Conservation (phyloP, 2,113 vertebrate genomes). For the Triplophysa dalaica region DNA sequence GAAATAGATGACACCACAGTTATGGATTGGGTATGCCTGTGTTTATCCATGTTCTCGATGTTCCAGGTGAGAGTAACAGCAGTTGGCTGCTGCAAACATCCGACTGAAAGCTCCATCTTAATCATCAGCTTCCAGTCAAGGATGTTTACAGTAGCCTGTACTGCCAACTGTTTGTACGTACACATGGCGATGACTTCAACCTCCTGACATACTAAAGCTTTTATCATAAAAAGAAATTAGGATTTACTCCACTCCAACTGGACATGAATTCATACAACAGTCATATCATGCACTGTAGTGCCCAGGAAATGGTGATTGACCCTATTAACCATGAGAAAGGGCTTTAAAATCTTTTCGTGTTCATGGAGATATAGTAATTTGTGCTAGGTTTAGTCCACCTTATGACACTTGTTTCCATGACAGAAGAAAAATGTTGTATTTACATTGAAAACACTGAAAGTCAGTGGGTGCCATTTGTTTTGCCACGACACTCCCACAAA, state of each 20-base stretch:
- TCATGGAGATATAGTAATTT: constrained; percentile 25
- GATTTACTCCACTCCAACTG: too few relatives aligned
- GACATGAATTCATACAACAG: too few relatives aligned
- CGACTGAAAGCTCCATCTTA: constrained; percentile 93
- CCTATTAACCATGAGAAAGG: too few relatives aligned
- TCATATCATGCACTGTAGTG: too few relatives aligned
- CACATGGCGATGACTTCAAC: not conserved
- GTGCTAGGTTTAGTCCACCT: constrained; percentile 1
- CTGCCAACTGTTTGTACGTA: constrained; percentile 63
- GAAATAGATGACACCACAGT: too few relatives aligned
- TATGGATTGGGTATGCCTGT: not conserved
- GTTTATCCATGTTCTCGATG: not conserved
- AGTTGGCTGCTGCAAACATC: constrained; percentile 99
- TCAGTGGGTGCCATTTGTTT: constrained; percentile 48
- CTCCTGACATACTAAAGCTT: not conserved
- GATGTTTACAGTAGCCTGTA: constrained; percentile 98
- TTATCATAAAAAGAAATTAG: too few relatives aligned
- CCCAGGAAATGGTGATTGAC: too few relatives aligned
- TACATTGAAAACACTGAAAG: constrained; percentile 71
- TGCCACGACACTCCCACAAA: constrained; percentile 54
- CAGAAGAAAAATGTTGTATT: constrained; percentile 55
- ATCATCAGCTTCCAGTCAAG: constrained; percentile 98
- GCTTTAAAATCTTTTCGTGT: not conserved
- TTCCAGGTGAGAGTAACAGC: constrained; percentile 77
- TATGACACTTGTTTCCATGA: constrained; percentile 37